Conservation (phyloP, 64 coral and sea anemone genomes). For the Stichodactyla mertensii region DNA sequence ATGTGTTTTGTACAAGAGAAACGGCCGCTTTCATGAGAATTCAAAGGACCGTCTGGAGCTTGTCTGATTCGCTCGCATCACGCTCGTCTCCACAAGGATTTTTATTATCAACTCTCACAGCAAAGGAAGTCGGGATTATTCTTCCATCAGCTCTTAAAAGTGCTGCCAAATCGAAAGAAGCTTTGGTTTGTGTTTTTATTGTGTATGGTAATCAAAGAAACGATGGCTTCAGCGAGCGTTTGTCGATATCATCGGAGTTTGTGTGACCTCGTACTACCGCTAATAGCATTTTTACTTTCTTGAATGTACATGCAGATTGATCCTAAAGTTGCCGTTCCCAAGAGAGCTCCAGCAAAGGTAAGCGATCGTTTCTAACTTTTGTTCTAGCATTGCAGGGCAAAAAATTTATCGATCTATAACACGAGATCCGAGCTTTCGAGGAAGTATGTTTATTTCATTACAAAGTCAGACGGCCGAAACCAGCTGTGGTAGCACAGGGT, state of each 20-base stretch:
- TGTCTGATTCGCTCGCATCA: conserved; percentile 27
- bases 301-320: conserved; percentile 49
- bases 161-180: conserved; percentile 24
- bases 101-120: neutral
- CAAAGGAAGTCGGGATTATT: conserved; percentile 13
- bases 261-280: conserved; percentile 4
- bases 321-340: conserved; percentile 61
- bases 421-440: neutral
- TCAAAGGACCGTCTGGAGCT: conserved; percentile 15
- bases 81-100: neutral
- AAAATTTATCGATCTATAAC: neutral
- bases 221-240: conserved; percentile 1
- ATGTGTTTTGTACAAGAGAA: conserved; percentile 23
- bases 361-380: neutral
- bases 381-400: neutral
- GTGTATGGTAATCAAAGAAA: neutral
- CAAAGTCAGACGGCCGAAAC: neutral
- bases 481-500: conserved; percentile 15
- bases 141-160: neutral
- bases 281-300: conserved; percentile 29
- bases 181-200: conserved; percentile 7
- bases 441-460: conserved; percentile 12
- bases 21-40: conserved; percentile 42
- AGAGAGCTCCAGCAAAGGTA: conserved; percentile 67
- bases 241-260: conserved; percentile 5